phyloP scores from a whole-genome alignment of 2,888 invertebrate genomes.

The Prosapia bicincta region DNA sequence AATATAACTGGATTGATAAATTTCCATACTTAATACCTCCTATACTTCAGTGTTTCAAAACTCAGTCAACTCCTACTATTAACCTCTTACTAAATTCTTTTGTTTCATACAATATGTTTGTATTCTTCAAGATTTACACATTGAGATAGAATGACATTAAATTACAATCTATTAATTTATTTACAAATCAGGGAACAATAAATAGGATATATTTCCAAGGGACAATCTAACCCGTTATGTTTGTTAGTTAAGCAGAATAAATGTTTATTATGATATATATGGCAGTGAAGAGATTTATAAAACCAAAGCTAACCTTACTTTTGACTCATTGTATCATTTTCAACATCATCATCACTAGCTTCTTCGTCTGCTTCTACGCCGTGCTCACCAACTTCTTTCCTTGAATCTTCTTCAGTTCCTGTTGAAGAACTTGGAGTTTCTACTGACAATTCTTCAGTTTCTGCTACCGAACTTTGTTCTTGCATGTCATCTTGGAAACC shows the following conservation, averaged over 20 bases:
- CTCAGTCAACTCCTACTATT: not conserved
- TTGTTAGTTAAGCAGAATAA: slow-evolving; percentile 20
- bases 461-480: slow-evolving; percentile 22
- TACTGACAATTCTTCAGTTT: slow-evolving; percentile 26
- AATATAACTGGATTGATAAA: not conserved
- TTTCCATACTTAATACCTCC: not conserved
- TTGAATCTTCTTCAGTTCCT: slow-evolving; percentile 38
- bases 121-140: not conserved
- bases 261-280: slow-evolving; percentile 29
- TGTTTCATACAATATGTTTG: not conserved
- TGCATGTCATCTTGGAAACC: slow-evolving; percentile 22
- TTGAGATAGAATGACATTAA: not conserved
- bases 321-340: slow-evolving; percentile 26
- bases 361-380: slow-evolving; percentile 40
- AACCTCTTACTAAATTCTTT: not conserved
- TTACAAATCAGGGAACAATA: not conserved
- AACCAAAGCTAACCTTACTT: slow-evolving; percentile 12
- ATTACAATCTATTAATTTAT: not conserved
- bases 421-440: slow-evolving; percentile 40
- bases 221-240: not conserved
- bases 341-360: slow-evolving; percentile 38
- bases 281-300: slow-evolving; percentile 27
- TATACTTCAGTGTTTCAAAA: not conserved
- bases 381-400: slow-evolving; percentile 34
- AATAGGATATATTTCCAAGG: not conserved